Evolutionary conservation across 1,140 invertebrate genomes (phyloP).

Genomic region (Melanaphis sacchari): DNA sequence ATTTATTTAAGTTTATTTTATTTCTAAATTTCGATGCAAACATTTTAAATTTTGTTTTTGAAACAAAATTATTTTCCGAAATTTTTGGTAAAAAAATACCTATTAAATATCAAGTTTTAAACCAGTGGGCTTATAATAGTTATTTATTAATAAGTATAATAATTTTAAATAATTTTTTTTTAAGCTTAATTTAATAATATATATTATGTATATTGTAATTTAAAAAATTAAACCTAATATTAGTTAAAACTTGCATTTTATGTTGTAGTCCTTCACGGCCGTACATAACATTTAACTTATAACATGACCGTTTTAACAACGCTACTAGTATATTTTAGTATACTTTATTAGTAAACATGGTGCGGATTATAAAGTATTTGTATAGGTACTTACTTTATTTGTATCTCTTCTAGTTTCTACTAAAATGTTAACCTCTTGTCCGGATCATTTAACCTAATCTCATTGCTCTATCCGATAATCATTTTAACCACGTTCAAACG

Average conservation of each 20-base stretch:
- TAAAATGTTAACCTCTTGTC: not conserved
- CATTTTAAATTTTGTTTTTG: too few species aligned
- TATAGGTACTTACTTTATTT: not conserved
- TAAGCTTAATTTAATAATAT: too few species aligned
- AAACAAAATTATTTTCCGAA: not conserved
- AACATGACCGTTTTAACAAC: too few species aligned
- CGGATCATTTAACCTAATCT: not conserved
- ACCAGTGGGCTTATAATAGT: not conserved
- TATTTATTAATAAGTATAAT: too few species aligned
- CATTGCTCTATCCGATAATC: not conserved
- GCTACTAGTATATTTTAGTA: too few species aligned
- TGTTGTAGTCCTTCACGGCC: too few species aligned
- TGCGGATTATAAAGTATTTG: not conserved
- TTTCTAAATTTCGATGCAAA: not conserved
- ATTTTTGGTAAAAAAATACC: not conserved
- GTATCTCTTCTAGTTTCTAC: not conserved
- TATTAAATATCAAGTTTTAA: not conserved
- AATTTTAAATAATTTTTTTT: too few species aligned
- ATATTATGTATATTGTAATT: too few species aligned
- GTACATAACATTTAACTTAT: too few species aligned
- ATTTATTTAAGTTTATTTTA: too few species aligned
- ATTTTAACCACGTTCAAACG: not conserved
- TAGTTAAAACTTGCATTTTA: too few species aligned
- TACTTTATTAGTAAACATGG: not conserved
- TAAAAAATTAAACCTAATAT: too few species aligned